Percentiles rank a stretch among this genome's conserved stretches.
These are phyloP conservation scores for Cactoblastis cactorum DNA, from an alignment of 2,888 invertebrate species.

Conservation along the genomic window DNA sequence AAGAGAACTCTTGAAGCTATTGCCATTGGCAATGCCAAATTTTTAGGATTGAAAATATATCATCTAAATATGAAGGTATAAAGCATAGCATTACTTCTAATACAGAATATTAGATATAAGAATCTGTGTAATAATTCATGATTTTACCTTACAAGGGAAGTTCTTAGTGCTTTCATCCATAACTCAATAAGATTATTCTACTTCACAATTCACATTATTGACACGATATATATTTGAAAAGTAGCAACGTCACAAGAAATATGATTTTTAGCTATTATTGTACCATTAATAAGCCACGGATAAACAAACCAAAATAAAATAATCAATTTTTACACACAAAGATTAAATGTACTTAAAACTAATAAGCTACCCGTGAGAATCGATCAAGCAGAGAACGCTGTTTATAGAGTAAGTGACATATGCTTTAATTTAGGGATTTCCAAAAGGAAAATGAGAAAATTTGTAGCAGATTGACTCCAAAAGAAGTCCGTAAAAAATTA, in stretches of 20 bases:
- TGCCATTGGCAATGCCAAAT: background rate
- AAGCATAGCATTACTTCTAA: constrained; percentile 13
- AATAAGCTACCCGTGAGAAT: constrained; percentile 38
- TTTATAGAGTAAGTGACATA: background rate
- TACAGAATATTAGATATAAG: background rate
- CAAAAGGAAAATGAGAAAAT: constrained; percentile 24
- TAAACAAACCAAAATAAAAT: constrained; percentile 69
- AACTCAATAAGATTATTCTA: constrained; percentile 59
- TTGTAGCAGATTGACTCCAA: constrained; percentile 19
- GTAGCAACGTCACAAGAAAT: constrained; percentile 60
- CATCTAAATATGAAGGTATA: background rate
- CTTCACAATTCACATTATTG: constrained; percentile 65
- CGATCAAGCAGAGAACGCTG: constrained; percentile 24
- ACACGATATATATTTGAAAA: constrained; percentile 51
- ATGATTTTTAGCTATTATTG: constrained; percentile 67
- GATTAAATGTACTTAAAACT: constrained; percentile 62
- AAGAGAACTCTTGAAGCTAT: too few species aligned
- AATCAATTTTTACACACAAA: constrained; percentile 68
- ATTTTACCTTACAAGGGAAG: constrained; percentile 76
- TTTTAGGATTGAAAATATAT: background rate
- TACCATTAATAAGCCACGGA: constrained; percentile 73
- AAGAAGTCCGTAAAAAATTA: background rate
- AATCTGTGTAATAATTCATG: constrained; percentile 43
- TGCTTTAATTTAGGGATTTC: constrained; percentile 33
- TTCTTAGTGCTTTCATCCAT: constrained; percentile 73